A percentile compares a stretch with the other conserved stretches of the same genome.
Evolutionary conservation across 37 sponge, comb jelly and placozoan species (phyloP).

Genomic region (Corticium candelabrum): DNA sequence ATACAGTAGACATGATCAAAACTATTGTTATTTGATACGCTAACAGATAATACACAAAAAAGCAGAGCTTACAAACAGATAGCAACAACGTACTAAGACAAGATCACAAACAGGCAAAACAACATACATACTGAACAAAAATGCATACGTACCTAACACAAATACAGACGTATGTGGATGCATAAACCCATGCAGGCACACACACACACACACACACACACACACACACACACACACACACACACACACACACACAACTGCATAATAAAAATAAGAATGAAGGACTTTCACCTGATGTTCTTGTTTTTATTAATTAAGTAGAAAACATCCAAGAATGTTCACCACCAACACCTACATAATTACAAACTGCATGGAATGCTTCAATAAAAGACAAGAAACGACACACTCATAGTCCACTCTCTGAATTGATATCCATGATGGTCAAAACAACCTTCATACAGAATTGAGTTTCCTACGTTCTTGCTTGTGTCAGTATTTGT

Average conservation of each 20-base stretch:
- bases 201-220: conserved; percentile 7
- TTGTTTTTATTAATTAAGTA: conserved; percentile 76
- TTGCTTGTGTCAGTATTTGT: conserved; percentile 90
- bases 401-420: conserved; percentile 78
- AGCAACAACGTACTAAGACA: too few species aligned
- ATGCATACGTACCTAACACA: too few species aligned
- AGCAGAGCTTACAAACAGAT: too few species aligned
- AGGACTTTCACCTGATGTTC: conserved; percentile 70
- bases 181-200: not conserved
- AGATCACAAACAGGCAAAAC: too few species aligned
- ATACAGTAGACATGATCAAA: too few species aligned
- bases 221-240: too few species aligned
- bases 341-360: conserved; percentile 62
- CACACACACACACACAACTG: conserved; percentile 2
- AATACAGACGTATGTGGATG: not conserved
- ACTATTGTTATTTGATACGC: too few species aligned
- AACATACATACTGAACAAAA: too few species aligned
- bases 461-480: conserved; percentile 93
- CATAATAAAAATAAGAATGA: not conserved
- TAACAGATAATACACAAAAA: too few species aligned
- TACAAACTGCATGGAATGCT: not conserved
- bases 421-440: conserved; percentile 93
- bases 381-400: not conserved
- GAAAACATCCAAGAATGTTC: conserved; percentile 93
- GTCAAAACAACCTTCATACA: conserved; percentile 91